Evolutionary conservation across 2,888 invertebrate genomes (phyloP).

Genomic region (Lobophora halterata): DNA sequence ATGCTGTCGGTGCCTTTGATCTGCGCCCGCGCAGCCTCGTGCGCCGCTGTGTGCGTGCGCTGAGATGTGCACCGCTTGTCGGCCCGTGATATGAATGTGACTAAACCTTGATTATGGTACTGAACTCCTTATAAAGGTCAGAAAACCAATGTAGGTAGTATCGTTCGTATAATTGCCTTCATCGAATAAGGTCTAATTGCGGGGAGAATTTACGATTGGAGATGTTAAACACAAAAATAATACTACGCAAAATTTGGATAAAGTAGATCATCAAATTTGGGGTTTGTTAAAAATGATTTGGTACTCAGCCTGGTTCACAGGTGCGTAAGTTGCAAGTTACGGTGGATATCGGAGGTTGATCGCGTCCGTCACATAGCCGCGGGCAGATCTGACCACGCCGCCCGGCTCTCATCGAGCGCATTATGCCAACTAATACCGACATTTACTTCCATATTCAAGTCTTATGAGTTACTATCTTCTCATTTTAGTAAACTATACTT

Average conservation of each 20-base stretch:
- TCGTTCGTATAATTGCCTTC: slow-evolving; percentile 49
- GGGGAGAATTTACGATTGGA: slow-evolving; percentile 37
- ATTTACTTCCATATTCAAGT: slow-evolving; percentile 47
- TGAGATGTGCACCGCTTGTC: slow-evolving; percentile 71
- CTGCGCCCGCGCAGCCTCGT: slow-evolving; percentile 53
- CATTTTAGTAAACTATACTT: neutral
- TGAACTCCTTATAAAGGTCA: slow-evolving; percentile 76
- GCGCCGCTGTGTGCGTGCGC: slow-evolving; percentile 53
- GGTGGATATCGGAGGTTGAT: slow-evolving; percentile 65
- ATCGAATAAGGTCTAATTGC: slow-evolving; percentile 42
- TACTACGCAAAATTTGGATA: slow-evolving; percentile 28
- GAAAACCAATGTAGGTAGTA: slow-evolving; percentile 55
- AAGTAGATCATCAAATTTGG: slow-evolving; percentile 33
- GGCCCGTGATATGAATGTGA: slow-evolving; percentile 77
- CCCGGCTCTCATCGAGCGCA: slow-evolving; percentile 57
- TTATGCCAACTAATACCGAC: slow-evolving; percentile 62
- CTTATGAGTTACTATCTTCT: slow-evolving; percentile 19
- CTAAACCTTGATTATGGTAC: slow-evolving; percentile 79
- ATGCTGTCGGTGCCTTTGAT: slow-evolving; percentile 81
- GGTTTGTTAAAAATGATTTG: slow-evolving; percentile 37
- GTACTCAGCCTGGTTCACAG: slow-evolving; percentile 35
- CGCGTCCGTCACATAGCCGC: slow-evolving; percentile 65
- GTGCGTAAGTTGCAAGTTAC: slow-evolving; percentile 63
- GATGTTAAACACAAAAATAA: slow-evolving; percentile 39
- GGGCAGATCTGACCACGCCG: slow-evolving; percentile 59